Percentiles rank a stretch among this genome's conserved stretches.
phyloP scores from a whole-genome alignment of 1,140 invertebrate genomes.

The Sarcophaga peregrina region DNA sequence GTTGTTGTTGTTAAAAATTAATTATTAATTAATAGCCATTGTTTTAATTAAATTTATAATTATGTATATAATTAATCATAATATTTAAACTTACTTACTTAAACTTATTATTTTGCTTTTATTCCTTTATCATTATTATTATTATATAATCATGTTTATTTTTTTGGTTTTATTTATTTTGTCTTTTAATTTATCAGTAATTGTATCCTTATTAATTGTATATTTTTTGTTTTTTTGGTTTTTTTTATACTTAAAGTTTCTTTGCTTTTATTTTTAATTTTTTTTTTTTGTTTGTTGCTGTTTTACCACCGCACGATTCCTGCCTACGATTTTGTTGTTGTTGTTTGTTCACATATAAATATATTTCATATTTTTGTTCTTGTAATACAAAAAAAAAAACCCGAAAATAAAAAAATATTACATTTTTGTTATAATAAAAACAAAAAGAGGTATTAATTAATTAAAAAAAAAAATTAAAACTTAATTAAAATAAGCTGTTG shows the following conservation, averaged over 20 bases:
- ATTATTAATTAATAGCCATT: conserved; percentile 24
- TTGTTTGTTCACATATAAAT: conserved; percentile 41
- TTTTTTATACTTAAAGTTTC: conserved; percentile 4
- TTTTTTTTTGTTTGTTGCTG: conserved; percentile 24
- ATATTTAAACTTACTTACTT: background rate
- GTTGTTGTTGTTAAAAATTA: conserved; percentile 21
- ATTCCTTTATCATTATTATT: background rate
- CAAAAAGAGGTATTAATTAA: background rate
- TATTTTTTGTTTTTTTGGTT: background rate
- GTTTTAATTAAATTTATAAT: conserved; percentile 17
- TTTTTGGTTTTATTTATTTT: background rate
- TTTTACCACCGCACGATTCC: conserved; percentile 40
- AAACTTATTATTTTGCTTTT: conserved; percentile 6
- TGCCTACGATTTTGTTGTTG: conserved; percentile 39
- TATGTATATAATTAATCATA: background rate
- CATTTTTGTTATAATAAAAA: conserved; percentile 17
- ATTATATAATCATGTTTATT: background rate
- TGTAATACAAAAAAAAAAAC: conserved; percentile 1
- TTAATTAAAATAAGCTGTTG: background rate
- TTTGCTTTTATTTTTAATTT: background rate
- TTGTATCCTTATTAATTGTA: conserved; percentile 27
- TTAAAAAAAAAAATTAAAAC: background rate
- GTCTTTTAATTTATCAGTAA: conserved; percentile 23
- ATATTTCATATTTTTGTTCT: conserved; percentile 17
- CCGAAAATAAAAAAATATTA: background rate